These are phyloP conservation scores for Oopsacas minuta DNA, from an alignment of 37 sponge, comb jelly and placozoan genomes.

Conservation along the genomic window DNA sequence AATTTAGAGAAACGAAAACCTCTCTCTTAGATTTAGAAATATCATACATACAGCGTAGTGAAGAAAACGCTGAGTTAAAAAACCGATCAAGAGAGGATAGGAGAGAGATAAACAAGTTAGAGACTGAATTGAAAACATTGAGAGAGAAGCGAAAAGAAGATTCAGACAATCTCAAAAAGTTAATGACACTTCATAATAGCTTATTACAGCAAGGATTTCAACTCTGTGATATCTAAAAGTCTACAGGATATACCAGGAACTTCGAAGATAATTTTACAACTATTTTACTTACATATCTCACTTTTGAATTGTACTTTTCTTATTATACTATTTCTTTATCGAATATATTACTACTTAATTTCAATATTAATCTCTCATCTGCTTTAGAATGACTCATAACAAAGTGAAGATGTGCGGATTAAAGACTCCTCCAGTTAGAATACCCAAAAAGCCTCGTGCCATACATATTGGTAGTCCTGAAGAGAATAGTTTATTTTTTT, in stretches of 20 bases:
- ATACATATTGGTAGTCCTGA: not conserved
- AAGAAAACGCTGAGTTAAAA: not conserved
- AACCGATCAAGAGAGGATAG: not conserved
- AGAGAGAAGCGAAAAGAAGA: slow-evolving; percentile 13
- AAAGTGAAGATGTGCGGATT: too few species aligned
- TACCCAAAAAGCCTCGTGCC: too few species aligned
- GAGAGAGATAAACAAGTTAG: not conserved
- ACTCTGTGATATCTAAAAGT: not conserved
- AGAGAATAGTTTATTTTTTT: not conserved
- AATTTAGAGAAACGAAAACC: not conserved
- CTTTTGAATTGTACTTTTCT: too few species aligned
- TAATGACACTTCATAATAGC: not conserved
- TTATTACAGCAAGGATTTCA: not conserved
- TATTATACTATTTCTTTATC: too few species aligned
- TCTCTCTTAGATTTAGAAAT: not conserved
- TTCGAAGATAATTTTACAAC: too few species aligned
- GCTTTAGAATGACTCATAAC: too few species aligned
- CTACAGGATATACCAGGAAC: not conserved
- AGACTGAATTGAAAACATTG: not conserved
- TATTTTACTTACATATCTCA: too few species aligned
- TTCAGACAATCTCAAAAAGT: not conserved
- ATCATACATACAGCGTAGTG: not conserved
- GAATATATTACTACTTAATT: too few species aligned
- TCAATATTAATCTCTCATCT: too few species aligned
- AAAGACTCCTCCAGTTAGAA: too few species aligned